Conservation (phyloP, 2,113 vertebrate genomes). For the Poeciliopsis retropinna region DNA sequence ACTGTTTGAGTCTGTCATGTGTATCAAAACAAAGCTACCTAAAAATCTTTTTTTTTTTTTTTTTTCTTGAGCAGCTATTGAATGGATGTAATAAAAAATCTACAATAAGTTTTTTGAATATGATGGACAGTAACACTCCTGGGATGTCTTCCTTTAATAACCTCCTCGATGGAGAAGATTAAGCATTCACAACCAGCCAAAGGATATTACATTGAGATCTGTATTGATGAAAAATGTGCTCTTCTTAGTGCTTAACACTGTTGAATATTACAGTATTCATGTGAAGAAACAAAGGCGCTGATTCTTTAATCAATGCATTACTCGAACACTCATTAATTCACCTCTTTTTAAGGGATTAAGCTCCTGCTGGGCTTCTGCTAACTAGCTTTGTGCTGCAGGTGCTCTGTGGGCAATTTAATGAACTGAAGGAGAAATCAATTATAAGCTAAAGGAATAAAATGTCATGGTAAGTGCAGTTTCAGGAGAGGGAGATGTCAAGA, state of each 20-base stretch:
- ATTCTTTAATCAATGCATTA: constrained; percentile 71
- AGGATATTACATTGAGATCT: constrained; percentile 27
- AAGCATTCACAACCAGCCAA: neutral
- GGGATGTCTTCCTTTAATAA: neutral
- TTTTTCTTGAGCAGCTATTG: neutral
- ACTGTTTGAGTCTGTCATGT: neutral
- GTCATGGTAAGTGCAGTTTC: constrained; percentile 41
- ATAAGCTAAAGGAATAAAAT: constrained; percentile 64
- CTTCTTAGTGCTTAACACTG: constrained; percentile 28
- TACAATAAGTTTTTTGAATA: neutral
- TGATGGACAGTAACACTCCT: neutral
- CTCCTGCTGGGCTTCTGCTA: constrained; percentile 66
- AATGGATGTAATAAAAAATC: neutral
- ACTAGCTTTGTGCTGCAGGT: constrained; percentile 49
- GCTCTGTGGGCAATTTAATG: constrained; percentile 62
- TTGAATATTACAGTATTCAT: constrained; percentile 41
- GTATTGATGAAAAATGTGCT: constrained; percentile 23
- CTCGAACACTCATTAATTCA: constrained; percentile 67
- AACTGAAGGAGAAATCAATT: constrained; percentile 76
- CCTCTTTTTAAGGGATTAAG: constrained; percentile 63
- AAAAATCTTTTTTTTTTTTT: neutral
- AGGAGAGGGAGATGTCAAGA: constrained; percentile 36
- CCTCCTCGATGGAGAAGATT: neutral
- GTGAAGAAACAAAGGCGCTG: constrained; percentile 57
- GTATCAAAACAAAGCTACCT: neutral